Evolutionary conservation across 2,797 vertebrate genomes (phyloP).

Genomic region (Avahi laniger): DNA sequence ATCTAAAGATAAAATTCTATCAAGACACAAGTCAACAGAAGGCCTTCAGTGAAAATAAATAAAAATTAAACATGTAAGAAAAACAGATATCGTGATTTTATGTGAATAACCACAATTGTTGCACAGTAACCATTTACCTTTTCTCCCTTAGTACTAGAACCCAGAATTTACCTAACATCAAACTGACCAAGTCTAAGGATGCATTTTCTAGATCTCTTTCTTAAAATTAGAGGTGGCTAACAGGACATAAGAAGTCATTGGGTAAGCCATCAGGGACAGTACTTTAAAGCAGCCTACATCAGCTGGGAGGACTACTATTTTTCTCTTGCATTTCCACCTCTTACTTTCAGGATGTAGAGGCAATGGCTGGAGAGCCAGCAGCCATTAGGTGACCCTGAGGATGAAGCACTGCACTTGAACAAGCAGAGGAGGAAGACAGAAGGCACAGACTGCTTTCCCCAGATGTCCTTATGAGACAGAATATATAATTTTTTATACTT

Average conservation of each 20-base stretch:
- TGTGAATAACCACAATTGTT: background rate
- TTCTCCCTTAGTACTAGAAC: background rate
- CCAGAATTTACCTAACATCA: background rate
- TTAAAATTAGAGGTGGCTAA: background rate
- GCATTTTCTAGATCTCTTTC: background rate
- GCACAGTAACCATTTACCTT: background rate
- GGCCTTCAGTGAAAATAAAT: background rate
- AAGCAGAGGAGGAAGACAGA: background rate
- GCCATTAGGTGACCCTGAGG: background rate
- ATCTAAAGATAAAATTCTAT: background rate
- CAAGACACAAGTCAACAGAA: background rate
- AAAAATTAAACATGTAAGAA: background rate
- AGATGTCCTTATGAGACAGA: background rate
- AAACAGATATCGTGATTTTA: background rate
- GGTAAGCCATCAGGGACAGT: background rate
- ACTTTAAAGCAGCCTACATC: background rate
- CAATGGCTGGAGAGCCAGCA: conserved; percentile 10
- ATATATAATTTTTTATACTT: background rate
- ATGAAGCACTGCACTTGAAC: background rate
- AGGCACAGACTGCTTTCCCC: background rate
- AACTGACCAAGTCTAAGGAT: background rate
- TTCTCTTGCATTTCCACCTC: background rate
- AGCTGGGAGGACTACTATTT: background rate
- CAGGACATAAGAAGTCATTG: background rate
- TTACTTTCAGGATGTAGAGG: background rate